Conservation (phyloP, 2,113 vertebrate species). For the Oryzias woworae region DNA sequence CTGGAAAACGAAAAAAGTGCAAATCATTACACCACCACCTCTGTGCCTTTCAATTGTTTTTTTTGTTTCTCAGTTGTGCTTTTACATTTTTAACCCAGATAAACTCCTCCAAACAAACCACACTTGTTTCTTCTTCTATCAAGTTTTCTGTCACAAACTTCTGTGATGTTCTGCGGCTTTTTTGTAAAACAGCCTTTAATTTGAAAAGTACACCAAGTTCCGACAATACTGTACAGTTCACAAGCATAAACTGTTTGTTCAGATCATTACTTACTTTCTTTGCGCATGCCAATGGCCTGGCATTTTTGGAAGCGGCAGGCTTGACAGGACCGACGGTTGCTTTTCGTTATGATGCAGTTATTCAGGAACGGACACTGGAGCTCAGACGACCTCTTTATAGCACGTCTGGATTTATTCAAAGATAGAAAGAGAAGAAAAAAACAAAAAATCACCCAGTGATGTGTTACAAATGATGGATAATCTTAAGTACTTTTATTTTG, state of each 20-base stretch:
- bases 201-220: too few relatives aligned
- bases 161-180: too few relatives aligned
- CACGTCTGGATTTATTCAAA: constrained; percentile 37
- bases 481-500: too few relatives aligned
- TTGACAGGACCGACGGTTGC: constrained; percentile 50
- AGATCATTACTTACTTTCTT: constrained; percentile 46
- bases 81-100: too few relatives aligned
- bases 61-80: too few relatives aligned
- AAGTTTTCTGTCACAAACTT: too few relatives aligned
- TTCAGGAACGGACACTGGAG: constrained; percentile 35
- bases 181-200: too few relatives aligned
- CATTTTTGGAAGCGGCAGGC: constrained; percentile 59
- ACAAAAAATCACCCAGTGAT: background rate
- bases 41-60: too few relatives aligned
- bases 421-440: constrained; percentile 18
- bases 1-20: too few relatives aligned
- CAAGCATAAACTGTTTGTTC: background rate
- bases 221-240: background rate
- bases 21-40: background rate
- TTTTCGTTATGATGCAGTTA: constrained; percentile 53
- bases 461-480: constrained; percentile 7
- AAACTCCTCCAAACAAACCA: too few relatives aligned
- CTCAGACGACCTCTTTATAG: constrained; percentile 41
- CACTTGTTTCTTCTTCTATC: too few relatives aligned
- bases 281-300: constrained; percentile 47